Base-by-base conservation (phyloP, 2,113 vertebrate genomes). In the Brachyhypopomus occidentalis region DNA sequence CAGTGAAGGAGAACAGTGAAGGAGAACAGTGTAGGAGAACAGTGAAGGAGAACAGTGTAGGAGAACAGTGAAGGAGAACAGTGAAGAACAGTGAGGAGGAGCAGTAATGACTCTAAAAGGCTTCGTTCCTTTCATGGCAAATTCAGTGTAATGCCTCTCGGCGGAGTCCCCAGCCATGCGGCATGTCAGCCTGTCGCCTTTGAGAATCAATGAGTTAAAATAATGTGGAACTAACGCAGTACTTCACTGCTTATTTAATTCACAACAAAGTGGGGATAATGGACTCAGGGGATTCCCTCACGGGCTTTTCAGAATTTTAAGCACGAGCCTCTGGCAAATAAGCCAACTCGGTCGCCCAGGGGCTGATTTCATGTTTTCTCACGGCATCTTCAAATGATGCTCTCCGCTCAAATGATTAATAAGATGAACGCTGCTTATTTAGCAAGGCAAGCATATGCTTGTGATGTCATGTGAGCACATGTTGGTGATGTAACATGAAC, bases 241-340 rank as follows among this genome's bases (percentile, higher is more conserved):
- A 92, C 93, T 93, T 91, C 90, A 92, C 92, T 80, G 88, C 92
- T 93, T 93, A 94, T 93, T 93, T 92, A 94, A 94, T 94, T 94
- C 92, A 93, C 90, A 94, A 93, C 92, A 94, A 94, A 94, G 92
- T 91, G 89, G 89, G 89, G 90, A 91, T 94, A 94, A 94, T 93
- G 93, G 91, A 93, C 93, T 92, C 91, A 72, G 69, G 91, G 90
- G 92, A 92, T 90, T 85, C 91, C 90, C 84, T 82, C 88, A 20
- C 58, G 90, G 89, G 89, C 87, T 86, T 90, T 88, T 83, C 77
- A 79, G 87, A 91, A 91, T 92, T 92, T 91, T 89, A 91, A 92
- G 92, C 92, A 89, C 77, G 88, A 91, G 90, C 84, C 76, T 30
- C 30, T 88, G 90, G 89, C 92, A 92, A 93, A 94, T 94, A 91